Conservation (phyloP, 2,113 vertebrate genomes). For the Boulengeromyrus knoepffleri region DNA sequence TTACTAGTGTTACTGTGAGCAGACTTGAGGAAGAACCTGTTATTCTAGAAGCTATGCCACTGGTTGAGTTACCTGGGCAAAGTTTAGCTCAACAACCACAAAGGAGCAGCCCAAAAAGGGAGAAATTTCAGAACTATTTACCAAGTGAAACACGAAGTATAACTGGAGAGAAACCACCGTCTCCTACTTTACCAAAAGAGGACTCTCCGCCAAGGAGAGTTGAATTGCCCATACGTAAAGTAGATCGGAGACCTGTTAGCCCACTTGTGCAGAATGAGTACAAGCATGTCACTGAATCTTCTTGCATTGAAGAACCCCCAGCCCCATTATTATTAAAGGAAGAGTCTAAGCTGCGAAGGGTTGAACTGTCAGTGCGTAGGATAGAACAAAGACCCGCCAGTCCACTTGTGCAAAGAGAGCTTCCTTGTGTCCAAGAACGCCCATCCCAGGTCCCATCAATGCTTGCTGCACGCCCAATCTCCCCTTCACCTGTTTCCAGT, state of each 20-base stretch:
- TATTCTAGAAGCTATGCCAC: conserved; percentile 53
- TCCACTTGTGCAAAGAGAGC: conserved; percentile 54
- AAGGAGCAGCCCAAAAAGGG: conserved; percentile 49
- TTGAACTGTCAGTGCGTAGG: conserved; percentile 49
- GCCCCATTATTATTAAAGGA: conserved; percentile 35
- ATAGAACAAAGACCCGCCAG: conserved; percentile 60
- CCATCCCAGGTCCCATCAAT: conserved; percentile 39
- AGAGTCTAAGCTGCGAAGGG: conserved; percentile 45
- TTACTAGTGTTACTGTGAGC: conserved; percentile 28
- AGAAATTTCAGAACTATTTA: conserved; percentile 51
- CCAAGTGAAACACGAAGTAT: conserved; percentile 41
- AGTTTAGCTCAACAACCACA: conserved; percentile 44
- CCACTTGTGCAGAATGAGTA: conserved; percentile 58
- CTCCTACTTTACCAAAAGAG: conserved; percentile 37
- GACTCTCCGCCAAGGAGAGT: conserved; percentile 50
- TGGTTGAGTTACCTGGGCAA: conserved; percentile 59
- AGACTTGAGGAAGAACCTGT: conserved; percentile 35
- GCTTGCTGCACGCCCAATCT: conserved; percentile 33
- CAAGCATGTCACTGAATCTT: conserved; percentile 47
- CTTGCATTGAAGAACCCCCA: conserved; percentile 32
- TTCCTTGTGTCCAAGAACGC: conserved; percentile 38
- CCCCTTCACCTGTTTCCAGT: conserved; percentile 30
- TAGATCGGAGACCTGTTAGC: conserved; percentile 58
- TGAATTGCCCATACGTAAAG: conserved; percentile 53
- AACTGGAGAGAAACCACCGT: conserved; percentile 30